Percentiles rank a stretch among this genome's conserved stretches.
These are phyloP conservation scores for Trichopria drosophilae DNA, from an alignment of 2,888 invertebrate genomes.

Conservation along the genomic window DNA sequence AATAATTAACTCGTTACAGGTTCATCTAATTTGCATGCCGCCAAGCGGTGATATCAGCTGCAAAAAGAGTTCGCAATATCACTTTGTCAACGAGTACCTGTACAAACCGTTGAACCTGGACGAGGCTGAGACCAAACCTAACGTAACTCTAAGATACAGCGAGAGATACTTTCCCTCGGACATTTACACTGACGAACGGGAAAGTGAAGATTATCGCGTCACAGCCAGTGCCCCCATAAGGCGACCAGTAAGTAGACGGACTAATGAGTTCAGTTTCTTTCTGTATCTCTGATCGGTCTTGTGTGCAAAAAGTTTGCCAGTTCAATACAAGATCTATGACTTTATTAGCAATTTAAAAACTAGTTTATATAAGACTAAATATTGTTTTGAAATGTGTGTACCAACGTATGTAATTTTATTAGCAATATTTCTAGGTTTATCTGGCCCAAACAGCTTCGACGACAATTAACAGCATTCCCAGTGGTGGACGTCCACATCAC, in stretches of 20 bases:
- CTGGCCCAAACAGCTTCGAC: constrained; percentile 51
- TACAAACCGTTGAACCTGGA: constrained; percentile 86
- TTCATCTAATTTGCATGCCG: constrained; percentile 91
- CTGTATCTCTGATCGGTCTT: too few relatives aligned
- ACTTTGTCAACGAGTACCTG: constrained; percentile 89
- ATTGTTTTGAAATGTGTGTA: too few relatives aligned
- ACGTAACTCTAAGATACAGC: constrained; percentile 76
- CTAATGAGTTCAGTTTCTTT: too few relatives aligned
- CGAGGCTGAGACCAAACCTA: constrained; percentile 79
- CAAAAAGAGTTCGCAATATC: constrained; percentile 84
- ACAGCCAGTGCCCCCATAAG: constrained; percentile 49
- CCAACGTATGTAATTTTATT: too few relatives aligned
- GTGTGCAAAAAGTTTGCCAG: too few relatives aligned
- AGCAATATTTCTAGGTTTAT: constrained; percentile 39
- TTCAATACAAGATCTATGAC: too few relatives aligned
- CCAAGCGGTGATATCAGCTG: constrained; percentile 87
- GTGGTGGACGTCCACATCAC: constrained; percentile 50
- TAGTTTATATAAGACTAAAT: too few relatives aligned
- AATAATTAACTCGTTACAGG: constrained; percentile 61
- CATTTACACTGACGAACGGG: constrained; percentile 64
- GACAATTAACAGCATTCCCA: constrained; percentile 53
- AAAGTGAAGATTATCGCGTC: constrained; percentile 49
- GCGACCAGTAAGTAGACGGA: constrained; percentile 45
- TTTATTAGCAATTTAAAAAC: too few relatives aligned
- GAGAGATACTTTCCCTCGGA: constrained; percentile 83